Evolutionary conservation across 2,888 invertebrate species (phyloP).

Genomic region (Heliconius hortense): DNA sequence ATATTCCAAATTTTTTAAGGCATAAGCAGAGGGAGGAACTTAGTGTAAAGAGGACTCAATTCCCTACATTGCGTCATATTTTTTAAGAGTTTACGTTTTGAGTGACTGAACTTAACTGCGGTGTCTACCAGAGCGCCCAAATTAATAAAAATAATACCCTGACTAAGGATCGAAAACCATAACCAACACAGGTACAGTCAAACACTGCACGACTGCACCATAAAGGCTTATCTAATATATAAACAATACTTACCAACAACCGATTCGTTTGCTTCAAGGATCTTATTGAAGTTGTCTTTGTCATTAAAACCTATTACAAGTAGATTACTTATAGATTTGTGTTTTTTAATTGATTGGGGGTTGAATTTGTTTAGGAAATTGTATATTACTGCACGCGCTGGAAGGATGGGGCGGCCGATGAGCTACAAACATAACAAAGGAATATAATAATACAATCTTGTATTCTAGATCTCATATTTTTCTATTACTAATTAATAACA

Average conservation of each 20-base stretch:
- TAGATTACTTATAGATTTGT: conserved; percentile 60
- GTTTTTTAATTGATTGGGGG: conserved; percentile 66
- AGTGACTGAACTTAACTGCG: too few species aligned
- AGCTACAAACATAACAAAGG: conserved; percentile 47
- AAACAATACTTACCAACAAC: conserved; percentile 54
- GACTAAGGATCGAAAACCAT: background rate
- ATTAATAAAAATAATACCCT: background rate
- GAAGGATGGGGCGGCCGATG: conserved; percentile 60
- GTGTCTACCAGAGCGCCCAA: background rate
- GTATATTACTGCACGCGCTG: conserved; percentile 61
- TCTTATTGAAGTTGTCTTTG: conserved; percentile 54
- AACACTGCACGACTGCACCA: background rate
- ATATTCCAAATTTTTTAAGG: too few species aligned
- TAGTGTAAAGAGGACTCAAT: too few species aligned
- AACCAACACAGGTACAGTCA: background rate
- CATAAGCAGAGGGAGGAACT: too few species aligned
- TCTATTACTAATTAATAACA: too few species aligned
- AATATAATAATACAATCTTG: background rate
- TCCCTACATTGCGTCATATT: too few species aligned
- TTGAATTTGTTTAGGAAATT: conserved; percentile 59
- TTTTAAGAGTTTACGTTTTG: too few species aligned
- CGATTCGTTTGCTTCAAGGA: conserved; percentile 56
- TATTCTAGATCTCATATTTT: too few species aligned
- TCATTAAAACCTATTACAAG: conserved; percentile 62
- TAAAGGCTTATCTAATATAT: background rate